A percentile compares a stretch with the other conserved stretches of the same genome.
phyloP scores from a whole-genome alignment of 2,888 invertebrate species.

The Barypeithes pellucidus region DNA sequence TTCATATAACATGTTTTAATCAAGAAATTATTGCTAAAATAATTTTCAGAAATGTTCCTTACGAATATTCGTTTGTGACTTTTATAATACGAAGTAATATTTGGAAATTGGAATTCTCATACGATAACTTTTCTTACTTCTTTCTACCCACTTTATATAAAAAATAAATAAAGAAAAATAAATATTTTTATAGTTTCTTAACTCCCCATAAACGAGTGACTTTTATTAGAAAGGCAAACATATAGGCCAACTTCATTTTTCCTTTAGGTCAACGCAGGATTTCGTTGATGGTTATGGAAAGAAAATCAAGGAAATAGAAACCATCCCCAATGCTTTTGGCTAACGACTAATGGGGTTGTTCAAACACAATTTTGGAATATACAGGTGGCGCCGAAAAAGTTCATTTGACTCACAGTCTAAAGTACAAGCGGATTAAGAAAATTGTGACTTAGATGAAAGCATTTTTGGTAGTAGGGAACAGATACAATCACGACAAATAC shows the following conservation, averaged over 20 bases:
- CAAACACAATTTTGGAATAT: too few relatives aligned
- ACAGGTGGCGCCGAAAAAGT: too few relatives aligned
- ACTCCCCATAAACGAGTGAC: conserved; percentile 9
- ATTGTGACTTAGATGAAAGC: too few relatives aligned
- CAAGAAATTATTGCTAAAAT: too few relatives aligned
- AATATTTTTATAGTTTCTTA: conserved; percentile 17
- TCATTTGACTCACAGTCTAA: too few relatives aligned
- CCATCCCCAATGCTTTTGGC: not conserved
- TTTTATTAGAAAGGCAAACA: conserved; percentile 22
- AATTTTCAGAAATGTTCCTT: not conserved
- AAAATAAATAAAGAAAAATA: conserved; percentile 13
- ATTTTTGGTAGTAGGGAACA: too few relatives aligned
- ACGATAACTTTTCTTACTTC: not conserved
- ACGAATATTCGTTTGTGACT: too few relatives aligned
- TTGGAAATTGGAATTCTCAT: not conserved
- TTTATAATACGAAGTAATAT: too few relatives aligned
- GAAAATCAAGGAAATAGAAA: conserved; percentile 13
- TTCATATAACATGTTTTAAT: too few relatives aligned
- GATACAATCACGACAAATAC: too few relatives aligned
- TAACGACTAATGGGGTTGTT: not conserved
- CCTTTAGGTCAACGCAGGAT: conserved; percentile 18
- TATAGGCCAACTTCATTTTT: conserved; percentile 21
- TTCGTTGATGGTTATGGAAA: conserved; percentile 14
- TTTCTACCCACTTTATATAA: not conserved
- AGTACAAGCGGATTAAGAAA: too few relatives aligned